These are phyloP conservation scores for Acromyrmex echinatior DNA, from an alignment of 1,140 invertebrate genomes.

Conservation along the genomic window DNA sequence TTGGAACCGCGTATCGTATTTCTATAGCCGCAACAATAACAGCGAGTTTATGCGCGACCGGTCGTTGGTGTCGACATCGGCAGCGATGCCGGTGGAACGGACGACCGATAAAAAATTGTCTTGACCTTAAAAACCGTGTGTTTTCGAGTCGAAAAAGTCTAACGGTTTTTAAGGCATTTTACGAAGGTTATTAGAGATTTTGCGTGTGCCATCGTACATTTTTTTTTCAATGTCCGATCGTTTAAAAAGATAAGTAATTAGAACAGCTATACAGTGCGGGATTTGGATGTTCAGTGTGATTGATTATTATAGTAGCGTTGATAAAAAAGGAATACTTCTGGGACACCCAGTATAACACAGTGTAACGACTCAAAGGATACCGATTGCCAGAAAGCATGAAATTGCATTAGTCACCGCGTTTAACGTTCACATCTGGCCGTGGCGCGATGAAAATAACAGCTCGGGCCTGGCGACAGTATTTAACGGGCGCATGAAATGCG, in stretches of 20 bases:
- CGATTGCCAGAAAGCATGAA: conserved; percentile 62
- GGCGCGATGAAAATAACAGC: conserved; percentile 61
- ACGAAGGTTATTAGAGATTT: background rate
- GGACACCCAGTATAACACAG: conserved; percentile 2
- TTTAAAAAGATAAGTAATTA: background rate
- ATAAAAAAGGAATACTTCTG: conserved; percentile 23
- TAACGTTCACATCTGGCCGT: conserved; percentile 57
- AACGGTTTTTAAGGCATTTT: background rate
- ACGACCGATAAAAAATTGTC: background rate
- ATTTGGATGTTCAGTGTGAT: background rate
- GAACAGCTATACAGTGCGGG: background rate
- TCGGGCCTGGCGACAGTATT: conserved; percentile 40
- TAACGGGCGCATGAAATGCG: conserved; percentile 3
- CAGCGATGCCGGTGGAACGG: background rate
- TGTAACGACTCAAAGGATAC: conserved; percentile 37
- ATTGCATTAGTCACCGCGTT: conserved; percentile 60
- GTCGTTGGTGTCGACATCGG: conserved; percentile 17
- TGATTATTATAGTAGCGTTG: background rate
- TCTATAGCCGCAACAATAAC: conserved; percentile 73
- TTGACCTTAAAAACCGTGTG: background rate
- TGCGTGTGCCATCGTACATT: background rate
- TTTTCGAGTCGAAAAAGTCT: background rate
- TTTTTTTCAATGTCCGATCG: background rate
- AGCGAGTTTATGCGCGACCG: conserved; percentile 62
- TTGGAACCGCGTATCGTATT: conserved; percentile 73